phyloP scores from a whole-genome alignment of 2,888 invertebrate species.

The Leptopilina myrica region DNA sequence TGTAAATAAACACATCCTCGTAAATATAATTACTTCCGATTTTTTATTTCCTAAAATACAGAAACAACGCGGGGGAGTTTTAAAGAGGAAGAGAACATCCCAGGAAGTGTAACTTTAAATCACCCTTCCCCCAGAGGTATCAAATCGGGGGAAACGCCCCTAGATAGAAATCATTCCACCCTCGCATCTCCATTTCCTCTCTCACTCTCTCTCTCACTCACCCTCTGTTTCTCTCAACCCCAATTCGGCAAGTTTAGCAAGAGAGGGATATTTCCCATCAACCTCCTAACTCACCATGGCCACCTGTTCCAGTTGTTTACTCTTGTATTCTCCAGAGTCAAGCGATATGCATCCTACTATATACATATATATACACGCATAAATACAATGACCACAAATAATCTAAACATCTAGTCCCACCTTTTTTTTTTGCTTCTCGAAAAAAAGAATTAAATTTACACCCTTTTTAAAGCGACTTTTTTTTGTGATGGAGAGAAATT shows the following conservation, averaged over 20 bases:
- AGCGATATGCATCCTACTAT: slow-evolving; percentile 38
- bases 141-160: slow-evolving; percentile 67
- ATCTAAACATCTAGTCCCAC: neutral
- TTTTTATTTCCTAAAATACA: neutral
- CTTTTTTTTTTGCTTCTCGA: neutral
- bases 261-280: slow-evolving; percentile 41
- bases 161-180: slow-evolving; percentile 50
- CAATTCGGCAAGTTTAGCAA: slow-evolving; percentile 55
- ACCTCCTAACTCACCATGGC: slow-evolving; percentile 66
- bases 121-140: slow-evolving; percentile 6
- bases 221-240: slow-evolving; percentile 47
- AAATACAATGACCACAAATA: slow-evolving; percentile 1
- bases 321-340: slow-evolving; percentile 72
- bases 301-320: slow-evolving; percentile 75
- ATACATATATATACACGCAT: neutral
- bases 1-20: no score
- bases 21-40: no score
- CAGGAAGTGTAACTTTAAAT: slow-evolving; percentile 15
- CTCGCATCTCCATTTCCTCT: slow-evolving; percentile 56
- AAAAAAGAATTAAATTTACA: neutral
- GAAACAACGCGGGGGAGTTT: neutral
- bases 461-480: no score
- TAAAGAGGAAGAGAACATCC: neutral
- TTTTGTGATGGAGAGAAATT: no score
- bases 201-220: neutral